Conservation (phyloP, 2,888 invertebrate genomes). For the Ctena decussata region DNA sequence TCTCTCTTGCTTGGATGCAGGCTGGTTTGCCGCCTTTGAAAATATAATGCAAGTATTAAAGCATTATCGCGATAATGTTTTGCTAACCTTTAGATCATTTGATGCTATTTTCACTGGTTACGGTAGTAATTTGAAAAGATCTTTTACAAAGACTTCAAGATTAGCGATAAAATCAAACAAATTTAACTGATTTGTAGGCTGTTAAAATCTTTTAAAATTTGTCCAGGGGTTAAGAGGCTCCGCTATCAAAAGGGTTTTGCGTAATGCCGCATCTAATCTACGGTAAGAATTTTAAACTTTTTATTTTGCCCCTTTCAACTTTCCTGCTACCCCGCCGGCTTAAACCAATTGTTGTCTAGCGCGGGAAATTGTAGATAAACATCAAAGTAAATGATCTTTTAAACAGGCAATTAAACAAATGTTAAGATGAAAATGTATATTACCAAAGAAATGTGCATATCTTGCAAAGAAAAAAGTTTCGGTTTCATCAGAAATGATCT, state of each 20-base stretch:
- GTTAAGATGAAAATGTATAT: background rate
- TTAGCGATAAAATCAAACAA: constrained; percentile 16
- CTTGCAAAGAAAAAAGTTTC: too few species aligned
- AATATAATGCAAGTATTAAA: background rate
- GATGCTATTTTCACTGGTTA: constrained; percentile 14
- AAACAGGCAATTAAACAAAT: background rate
- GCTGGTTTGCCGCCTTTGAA: too few species aligned
- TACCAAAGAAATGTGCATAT: too few species aligned
- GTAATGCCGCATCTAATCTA: background rate
- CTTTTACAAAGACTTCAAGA: background rate
- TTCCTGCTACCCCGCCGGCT: background rate
- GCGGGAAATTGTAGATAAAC: background rate
- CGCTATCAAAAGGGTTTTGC: background rate
- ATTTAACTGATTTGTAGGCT: constrained; percentile 2
- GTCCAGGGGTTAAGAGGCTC: background rate
- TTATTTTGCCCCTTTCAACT: background rate
- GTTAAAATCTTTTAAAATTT: background rate
- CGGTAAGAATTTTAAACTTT: background rate
- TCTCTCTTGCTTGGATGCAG: too few species aligned
- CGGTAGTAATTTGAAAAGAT: constrained; percentile 1
- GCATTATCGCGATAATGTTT: background rate
- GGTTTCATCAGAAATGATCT: too few species aligned
- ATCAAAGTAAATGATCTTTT: background rate
- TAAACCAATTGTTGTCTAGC: background rate
- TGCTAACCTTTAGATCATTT: background rate